Evolutionary conservation across 2,888 invertebrate species (phyloP).

Genomic region (Spodoptera picta): DNA sequence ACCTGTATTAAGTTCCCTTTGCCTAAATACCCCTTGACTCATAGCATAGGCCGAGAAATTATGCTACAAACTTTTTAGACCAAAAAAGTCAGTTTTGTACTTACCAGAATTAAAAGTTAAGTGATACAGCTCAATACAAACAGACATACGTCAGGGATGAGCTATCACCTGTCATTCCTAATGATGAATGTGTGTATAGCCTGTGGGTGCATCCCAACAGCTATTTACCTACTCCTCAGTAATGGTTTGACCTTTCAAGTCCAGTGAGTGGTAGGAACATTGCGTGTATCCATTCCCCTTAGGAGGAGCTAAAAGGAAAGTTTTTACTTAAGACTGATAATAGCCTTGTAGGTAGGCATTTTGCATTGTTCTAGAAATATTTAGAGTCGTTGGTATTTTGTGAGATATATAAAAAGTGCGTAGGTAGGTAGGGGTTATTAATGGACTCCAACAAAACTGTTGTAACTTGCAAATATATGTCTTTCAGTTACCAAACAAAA

Average conservation of each 20-base stretch:
- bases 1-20: too few species aligned
- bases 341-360: too few species aligned
- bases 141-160: constrained; percentile 29
- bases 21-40: too few species aligned
- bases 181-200: constrained; percentile 32
- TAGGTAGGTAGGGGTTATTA: too few species aligned
- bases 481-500: too few species aligned
- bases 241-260: constrained; percentile 12
- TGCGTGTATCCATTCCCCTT: neutral
- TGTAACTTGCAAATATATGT: too few species aligned
- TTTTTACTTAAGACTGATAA: constrained; percentile 1
- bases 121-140: constrained; percentile 20
- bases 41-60: too few species aligned
- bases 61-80: too few species aligned
- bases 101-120: neutral
- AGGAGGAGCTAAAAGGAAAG: neutral
- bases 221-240: constrained; percentile 18
- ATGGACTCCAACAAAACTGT: too few species aligned
- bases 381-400: too few species aligned
- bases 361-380: too few species aligned
- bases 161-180: constrained; percentile 25
- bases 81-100: constrained; percentile 8
- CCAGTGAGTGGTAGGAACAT: neutral
- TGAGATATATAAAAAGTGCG: too few species aligned
- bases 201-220: constrained; percentile 12